These are phyloP conservation scores for Chiridota heheva DNA, from an alignment of 35 echinoderm and acorn worm genomes.

Conservation along the genomic window DNA sequence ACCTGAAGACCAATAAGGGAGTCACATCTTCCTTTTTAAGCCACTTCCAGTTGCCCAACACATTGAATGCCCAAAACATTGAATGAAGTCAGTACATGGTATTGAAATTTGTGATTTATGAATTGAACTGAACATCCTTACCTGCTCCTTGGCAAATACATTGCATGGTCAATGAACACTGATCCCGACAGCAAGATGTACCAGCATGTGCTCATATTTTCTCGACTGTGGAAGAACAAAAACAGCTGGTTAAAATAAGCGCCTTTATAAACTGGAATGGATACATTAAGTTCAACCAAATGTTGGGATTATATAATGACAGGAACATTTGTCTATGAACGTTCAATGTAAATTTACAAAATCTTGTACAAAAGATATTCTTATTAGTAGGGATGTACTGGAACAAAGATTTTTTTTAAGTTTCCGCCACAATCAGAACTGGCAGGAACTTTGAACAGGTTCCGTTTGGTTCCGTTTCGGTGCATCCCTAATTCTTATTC, in stretches of 20 bases:
- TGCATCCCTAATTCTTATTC: no score
- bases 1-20: no score
- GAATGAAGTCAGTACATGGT: background rate
- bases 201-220: conserved; percentile 93
- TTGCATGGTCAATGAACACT: conserved; percentile 97
- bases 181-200: conserved; percentile 95
- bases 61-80: background rate
- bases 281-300: conserved; percentile 1
- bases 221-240: conserved; percentile 61
- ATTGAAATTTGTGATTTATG: no score
- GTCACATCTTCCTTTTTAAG: no score
- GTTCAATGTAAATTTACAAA: background rate
- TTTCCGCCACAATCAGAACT: background rate
- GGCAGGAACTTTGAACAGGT: no score
- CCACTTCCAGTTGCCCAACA: no score
- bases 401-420: background rate
- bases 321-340: background rate
- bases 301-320: background rate
- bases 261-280: background rate
- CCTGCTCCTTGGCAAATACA: conserved; percentile 98
- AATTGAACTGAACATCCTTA: no score
- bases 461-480: no score
- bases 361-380: background rate
- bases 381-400: background rate
- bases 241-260: background rate